Evolutionary conservation across 2,888 invertebrate species (phyloP), one percentile per base, ranked within the genome.

Genomic region (Desoria tigrina): DNA sequence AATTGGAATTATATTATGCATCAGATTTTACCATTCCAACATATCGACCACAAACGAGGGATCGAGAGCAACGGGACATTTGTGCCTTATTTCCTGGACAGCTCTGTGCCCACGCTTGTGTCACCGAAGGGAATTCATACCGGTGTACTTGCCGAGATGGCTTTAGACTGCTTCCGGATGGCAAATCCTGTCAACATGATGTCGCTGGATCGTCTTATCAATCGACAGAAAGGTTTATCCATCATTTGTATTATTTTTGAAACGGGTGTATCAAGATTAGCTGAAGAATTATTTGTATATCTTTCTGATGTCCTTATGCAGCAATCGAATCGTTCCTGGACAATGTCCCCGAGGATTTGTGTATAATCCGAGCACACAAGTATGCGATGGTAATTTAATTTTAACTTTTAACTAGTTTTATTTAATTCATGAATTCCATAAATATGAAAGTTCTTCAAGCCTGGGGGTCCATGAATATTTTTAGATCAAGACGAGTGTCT

Each of bases 401-500:
- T 42, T 26, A 59, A 59, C 16, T 55, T 55, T 45, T n/a, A n/a
- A n/a, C n/a, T n/a, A n/a, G n/a, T n/a, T n/a, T n/a, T n/a, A n/a
- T n/a, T n/a, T n/a, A n/a, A n/a, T n/a, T n/a, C n/a, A n/a, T n/a
- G n/a, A n/a, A n/a, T n/a, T n/a, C n/a, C n/a, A n/a, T n/a, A n/a
- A n/a, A n/a, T n/a, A n/a, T n/a, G n/a, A n/a, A n/a, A n/a, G n/a
- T n/a, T n/a, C n/a, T n/a, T n/a, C n/a, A n/a, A n/a, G n/a, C n/a
- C n/a, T n/a, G n/a, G n/a, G n/a, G n/a, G n/a, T n/a, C n/a, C n/a
- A n/a, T n/a, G n/a, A n/a, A 45, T 51, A 11, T 42, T 37, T 75
- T 18, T 78, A 91, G 92, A 92, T 81, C 85, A 91, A 74, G 87
- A 92, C 78, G 92, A 92, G 79, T 92, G 92, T 57, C 28, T 53